These are phyloP conservation scores for Ricordea florida DNA, from an alignment of 92 coral and sea anemone genomes.

Conservation along the genomic window DNA sequence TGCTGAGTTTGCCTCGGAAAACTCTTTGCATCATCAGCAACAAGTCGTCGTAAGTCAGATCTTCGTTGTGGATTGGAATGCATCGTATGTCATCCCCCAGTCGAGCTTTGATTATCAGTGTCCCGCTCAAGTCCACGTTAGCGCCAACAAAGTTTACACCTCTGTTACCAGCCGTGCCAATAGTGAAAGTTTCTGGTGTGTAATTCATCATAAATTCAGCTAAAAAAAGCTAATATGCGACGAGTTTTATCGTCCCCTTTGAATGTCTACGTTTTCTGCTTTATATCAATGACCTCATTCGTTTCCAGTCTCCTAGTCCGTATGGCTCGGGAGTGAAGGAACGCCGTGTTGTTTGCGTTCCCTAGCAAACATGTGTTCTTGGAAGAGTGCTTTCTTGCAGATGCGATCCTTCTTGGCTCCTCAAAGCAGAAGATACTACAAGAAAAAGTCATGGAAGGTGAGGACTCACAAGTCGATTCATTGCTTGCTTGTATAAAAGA, in stretches of 20 bases:
- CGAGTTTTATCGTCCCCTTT: background rate
- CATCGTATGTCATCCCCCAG: constrained; percentile 94
- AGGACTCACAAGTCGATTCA: no score
- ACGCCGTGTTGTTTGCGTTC: background rate
- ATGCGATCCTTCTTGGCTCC: background rate
- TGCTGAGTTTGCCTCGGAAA: constrained; percentile 82
- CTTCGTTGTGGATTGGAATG: constrained; percentile 99
- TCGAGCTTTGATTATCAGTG: constrained; percentile 95
- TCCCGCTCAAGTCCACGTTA: constrained; percentile 86
- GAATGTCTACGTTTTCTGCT: background rate
- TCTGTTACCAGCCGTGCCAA: constrained; percentile 65
- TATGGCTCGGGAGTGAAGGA: background rate
- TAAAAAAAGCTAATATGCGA: no score
- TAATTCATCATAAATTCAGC: no score
- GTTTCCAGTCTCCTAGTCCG: constrained; percentile 28
- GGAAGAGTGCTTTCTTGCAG: background rate
- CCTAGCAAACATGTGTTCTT: background rate
- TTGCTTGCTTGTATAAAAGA: no score
- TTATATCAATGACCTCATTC: constrained; percentile 27
- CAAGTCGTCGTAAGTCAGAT: constrained; percentile 93
- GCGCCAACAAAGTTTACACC: constrained; percentile 76
- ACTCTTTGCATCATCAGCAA: constrained; percentile 99
- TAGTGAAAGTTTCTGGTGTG: constrained; percentile 77
- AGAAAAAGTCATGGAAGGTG: constrained; percentile 46
- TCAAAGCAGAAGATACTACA: constrained; percentile 7